Base-by-base conservation (phyloP, 2,797 vertebrate species). In the Acanthiza pusilla region DNA sequence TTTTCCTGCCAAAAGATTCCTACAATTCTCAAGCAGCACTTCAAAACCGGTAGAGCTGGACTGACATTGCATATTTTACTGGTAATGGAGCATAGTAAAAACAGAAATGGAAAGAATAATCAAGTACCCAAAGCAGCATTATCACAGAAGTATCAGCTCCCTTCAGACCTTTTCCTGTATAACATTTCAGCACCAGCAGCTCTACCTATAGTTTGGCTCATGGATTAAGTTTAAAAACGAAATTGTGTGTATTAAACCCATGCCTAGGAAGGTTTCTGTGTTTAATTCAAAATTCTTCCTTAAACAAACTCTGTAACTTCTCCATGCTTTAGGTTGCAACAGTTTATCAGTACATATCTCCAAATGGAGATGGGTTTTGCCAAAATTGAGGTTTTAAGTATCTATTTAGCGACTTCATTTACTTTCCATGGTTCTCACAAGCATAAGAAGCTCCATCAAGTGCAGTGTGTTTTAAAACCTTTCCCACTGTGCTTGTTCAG, bases 1-100 rank as follows among this genome's bases (percentile, higher is more conserved):
- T 93, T 96, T 90, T 79, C 63, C 81, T 96, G 96, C 95, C 94
- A 95, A 79, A 95, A 93, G 94, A 95, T 96, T 95, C 96, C 84
- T 95, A 74, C 90, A 94, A 77, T 93, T 55, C 88, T 95, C 80
- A 61, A 95, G 92, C 53, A 95, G 86, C 60, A 86, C 90, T 96
- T 96, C 88, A 96, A 91, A 95, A 96, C 85, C 7, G 13, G 94
- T 89, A 89, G 85, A 88, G 75, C 90, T 96, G 94, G 93, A 95
- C 94, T 94, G 85, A 94, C 74, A 74, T 89, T 71, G 85, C 86
- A 92, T 95, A 94, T 90, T 94, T 95, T 77, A 45, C 78, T 96
- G 93, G 83, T 90, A 96, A 96, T 94, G 89, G 89, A 93, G 96
- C 95, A 90, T 82, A 91, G 47, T 94, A 76, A 94, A 94, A 96